Conservation (phyloP, 2,888 invertebrate genomes). For the Liodrosophila aerea region DNA sequence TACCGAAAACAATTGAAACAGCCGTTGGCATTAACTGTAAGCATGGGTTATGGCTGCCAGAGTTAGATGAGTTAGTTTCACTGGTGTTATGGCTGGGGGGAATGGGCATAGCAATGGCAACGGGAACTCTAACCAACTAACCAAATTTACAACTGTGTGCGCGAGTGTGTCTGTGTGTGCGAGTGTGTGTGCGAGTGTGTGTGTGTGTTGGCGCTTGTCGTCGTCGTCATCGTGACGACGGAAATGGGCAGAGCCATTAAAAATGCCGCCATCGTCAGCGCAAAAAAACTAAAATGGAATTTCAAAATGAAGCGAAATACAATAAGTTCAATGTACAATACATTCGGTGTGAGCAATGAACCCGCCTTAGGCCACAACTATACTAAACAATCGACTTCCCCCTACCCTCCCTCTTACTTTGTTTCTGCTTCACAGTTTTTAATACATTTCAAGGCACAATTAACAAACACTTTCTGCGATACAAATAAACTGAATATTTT, state of each 20-base stretch:
- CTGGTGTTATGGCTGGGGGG: too few species aligned
- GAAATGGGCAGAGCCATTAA: conserved; percentile 56
- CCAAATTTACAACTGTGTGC: conserved; percentile 66
- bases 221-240: conserved; percentile 15
- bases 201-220: conserved; percentile 11
- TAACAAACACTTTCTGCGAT: too few species aligned
- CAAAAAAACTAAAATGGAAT: conserved; percentile 49
- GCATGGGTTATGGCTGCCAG: background rate
- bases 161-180: conserved; percentile 19
- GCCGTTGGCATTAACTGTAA: conserved; percentile 45
- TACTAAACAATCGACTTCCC: background rate
- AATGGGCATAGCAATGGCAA: too few species aligned
- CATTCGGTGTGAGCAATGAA: background rate
- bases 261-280: conserved; percentile 55
- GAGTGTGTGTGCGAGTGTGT: background rate
- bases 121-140: conserved; percentile 38
- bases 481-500: too few species aligned
- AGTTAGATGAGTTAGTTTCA: background rate
- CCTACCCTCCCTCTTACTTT: too few species aligned
- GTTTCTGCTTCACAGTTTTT: too few species aligned
- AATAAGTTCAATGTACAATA: conserved; percentile 49
- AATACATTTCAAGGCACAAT: too few species aligned
- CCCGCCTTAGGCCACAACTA: background rate
- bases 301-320: conserved; percentile 37
- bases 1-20: conserved; percentile 56